phyloP scores from a whole-genome alignment of 2,888 invertebrate genomes.

The Alitta virens region DNA sequence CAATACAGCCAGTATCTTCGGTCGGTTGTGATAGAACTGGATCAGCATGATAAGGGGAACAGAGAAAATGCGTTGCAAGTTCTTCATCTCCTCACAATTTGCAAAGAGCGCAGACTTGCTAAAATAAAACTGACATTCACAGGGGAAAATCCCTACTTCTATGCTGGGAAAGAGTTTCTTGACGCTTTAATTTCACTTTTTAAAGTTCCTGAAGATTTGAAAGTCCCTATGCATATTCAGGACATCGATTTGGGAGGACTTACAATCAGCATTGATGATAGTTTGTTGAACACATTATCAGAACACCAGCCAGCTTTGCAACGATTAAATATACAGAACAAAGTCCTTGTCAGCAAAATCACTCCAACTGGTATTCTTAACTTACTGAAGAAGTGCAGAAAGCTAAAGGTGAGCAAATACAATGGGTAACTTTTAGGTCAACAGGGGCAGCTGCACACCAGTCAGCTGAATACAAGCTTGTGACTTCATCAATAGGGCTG shows the following conservation, averaged over 20 bases:
- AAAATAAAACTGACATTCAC: background rate
- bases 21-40: background rate
- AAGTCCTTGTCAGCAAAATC: background rate
- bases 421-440: no score
- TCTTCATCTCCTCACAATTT: background rate
- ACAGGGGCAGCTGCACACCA: no score
- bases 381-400: background rate
- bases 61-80: background rate
- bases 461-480: no score
- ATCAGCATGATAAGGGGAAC: background rate
- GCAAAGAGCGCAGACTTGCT: background rate
- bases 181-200: background rate
- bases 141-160: slow-evolving; percentile 1
- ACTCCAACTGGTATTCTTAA: background rate
- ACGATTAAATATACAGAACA: background rate
- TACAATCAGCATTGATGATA: background rate
- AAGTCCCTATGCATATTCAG: background rate
- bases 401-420: background rate
- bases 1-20: background rate
- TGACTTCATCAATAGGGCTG: no score
- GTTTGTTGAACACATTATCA: background rate
- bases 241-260: background rate
- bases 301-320: background rate
- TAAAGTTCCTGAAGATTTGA: background rate
- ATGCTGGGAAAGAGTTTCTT: background rate